Base-by-base conservation (phyloP, 2,888 invertebrate species). In the Siphonodentalium dalli region DNA sequence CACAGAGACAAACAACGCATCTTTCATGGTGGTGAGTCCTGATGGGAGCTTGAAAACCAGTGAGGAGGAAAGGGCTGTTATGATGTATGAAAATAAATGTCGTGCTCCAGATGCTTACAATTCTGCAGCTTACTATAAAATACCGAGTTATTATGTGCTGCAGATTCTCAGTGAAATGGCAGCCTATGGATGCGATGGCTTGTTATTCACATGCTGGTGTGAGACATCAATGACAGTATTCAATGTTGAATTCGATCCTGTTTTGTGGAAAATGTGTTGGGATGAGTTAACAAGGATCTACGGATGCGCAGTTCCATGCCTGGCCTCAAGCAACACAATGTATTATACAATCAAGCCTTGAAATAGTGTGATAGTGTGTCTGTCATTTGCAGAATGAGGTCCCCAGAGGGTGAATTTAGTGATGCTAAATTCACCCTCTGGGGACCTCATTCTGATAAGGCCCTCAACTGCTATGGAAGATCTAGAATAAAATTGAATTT, bases 21-120 rank as follows among this genome's bases (percentile, higher is more conserved):
- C 28, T 9, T 50, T 42, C n/a, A 21, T 51, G 44, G 51, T 44
- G 11, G 51, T 51, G 18, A 51, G 43, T 21, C 51, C 51, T 5
- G 43, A 44, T 29, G 43, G 37, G 13, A 35, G 18, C 4, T 51
- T 51, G 20, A 50, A 23, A 23, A 29, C n/a, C 26, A 15, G 4
- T 15, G 13, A 9, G 6, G 23, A 31, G 8, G 15, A 13, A 4
- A 6, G n/a, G 15, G 26, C 34, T n/a, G 15, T 26, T 13, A 23
- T 49, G n/a, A 15, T 35, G 38, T 42, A 34, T 35, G 50, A 50
- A 42, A 50, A 42, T 18, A 50, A 50, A 34, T 50, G 42, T 18
- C 42, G 37, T 37, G 1, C 24, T 3, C 50, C 42, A 11, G 21
- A 3, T 3, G 11, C 40, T 11, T 50, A 33, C 37, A 23, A 35